Conservation (phyloP, 2,888 invertebrate species). For the Girardia tigrina region DNA sequence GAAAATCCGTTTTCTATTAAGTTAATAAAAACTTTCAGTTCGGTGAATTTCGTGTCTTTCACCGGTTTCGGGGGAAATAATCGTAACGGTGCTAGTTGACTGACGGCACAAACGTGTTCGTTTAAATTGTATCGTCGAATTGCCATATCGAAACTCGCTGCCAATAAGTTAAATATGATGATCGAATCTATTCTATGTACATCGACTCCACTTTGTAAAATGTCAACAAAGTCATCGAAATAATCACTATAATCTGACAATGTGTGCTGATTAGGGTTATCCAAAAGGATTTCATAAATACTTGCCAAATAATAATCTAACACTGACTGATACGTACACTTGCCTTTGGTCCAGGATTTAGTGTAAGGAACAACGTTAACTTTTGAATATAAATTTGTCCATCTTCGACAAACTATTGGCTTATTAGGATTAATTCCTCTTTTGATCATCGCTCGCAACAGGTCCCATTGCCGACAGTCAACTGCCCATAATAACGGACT, state of each 20-base stretch:
- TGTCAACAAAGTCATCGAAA: conserved; percentile 30
- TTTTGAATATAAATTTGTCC: conserved; percentile 28
- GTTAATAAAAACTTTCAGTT: conserved; percentile 30
- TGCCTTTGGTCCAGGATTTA: conserved; percentile 33
- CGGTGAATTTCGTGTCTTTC: conserved; percentile 15
- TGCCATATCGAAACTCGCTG: conserved; percentile 33
- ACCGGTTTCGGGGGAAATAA: conserved; percentile 37
- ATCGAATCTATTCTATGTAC: conserved; percentile 35
- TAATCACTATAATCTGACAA: background rate
- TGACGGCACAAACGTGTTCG: conserved; percentile 3
- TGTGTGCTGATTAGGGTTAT: background rate
- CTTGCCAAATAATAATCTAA: conserved; percentile 35
- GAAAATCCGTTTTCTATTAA: conserved; percentile 35
- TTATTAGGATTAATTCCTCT: conserved; percentile 35
- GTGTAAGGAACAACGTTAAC: conserved; percentile 34
- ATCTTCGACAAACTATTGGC: conserved; percentile 31
- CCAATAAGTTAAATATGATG: conserved; percentile 36
- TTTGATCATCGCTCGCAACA: conserved; percentile 31
- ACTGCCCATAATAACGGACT: conserved; percentile 33
- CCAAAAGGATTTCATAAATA: conserved; percentile 34
- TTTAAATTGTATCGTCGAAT: conserved; percentile 32
- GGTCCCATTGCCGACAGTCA: conserved; percentile 36
- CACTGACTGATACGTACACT: conserved; percentile 35
- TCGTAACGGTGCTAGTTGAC: too few species aligned
- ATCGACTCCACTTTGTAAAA: conserved; percentile 33